Percentiles rank a stretch among this genome's conserved stretches.
phyloP scores from a whole-genome alignment of 1,140 invertebrate species.

The Drosophila lacteicornis region DNA sequence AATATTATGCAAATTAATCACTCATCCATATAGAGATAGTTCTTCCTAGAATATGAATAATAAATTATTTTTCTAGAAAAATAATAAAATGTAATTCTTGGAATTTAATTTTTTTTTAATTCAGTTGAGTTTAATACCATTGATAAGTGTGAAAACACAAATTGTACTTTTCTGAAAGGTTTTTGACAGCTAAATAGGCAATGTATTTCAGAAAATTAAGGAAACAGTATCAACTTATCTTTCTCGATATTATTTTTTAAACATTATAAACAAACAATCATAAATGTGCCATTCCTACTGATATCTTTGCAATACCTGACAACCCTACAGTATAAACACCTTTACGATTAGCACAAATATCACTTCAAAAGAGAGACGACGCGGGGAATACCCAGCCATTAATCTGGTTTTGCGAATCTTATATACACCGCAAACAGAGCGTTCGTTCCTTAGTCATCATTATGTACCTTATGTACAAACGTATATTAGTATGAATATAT shows the following conservation, averaged over 20 bases:
- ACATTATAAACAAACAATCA: no score
- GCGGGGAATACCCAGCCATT: slow-evolving; percentile 25
- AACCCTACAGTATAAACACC: not conserved
- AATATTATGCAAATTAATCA: not conserved
- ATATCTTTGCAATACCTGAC: not conserved
- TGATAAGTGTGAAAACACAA: not conserved
- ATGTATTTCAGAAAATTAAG: no score
- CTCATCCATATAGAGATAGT: not conserved
- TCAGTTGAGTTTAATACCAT: not conserved
- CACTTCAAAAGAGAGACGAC: not conserved
- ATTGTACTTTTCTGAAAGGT: no score
- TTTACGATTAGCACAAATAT: not conserved
- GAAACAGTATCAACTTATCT: no score
- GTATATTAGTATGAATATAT: not conserved
- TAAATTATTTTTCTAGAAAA: not conserved
- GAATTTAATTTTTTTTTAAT: not conserved
- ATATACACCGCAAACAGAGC: not conserved
- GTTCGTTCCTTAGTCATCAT: slow-evolving; percentile 24
- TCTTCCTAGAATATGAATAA: not conserved
- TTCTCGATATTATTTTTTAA: not conserved
- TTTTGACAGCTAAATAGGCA: not conserved
- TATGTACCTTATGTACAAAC: slow-evolving; percentile 7
- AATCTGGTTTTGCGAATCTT: slow-evolving; percentile 23
- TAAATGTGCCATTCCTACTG: not conserved
- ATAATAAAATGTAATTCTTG: not conserved